A percentile compares a stretch with the other conserved stretches of the same genome.
These are phyloP conservation scores for Drosophila lacertosa DNA, from an alignment of 1,140 invertebrate species.

Conservation along the genomic window DNA sequence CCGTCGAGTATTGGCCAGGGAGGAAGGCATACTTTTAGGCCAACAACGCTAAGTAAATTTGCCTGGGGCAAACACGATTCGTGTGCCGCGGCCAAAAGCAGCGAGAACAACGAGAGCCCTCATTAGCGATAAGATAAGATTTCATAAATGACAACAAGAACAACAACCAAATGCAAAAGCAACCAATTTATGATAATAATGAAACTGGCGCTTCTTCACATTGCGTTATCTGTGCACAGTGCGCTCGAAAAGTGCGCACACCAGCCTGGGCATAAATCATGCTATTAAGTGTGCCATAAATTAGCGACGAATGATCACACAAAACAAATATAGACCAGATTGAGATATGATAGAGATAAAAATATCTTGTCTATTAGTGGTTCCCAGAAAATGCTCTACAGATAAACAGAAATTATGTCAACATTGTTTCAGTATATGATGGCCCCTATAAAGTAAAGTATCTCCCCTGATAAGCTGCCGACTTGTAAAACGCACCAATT, in stretches of 20 bases:
- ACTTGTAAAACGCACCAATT: not conserved
- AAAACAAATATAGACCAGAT: not conserved
- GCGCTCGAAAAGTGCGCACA: slow-evolving; percentile 18
- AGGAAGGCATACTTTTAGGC: slow-evolving; percentile 74
- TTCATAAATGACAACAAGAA: slow-evolving; percentile 38
- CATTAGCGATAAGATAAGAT: slow-evolving; percentile 58
- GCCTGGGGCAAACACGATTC: slow-evolving; percentile 32
- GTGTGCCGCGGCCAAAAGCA: slow-evolving; percentile 2
- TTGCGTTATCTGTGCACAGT: slow-evolving; percentile 24
- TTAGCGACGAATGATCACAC: not conserved
- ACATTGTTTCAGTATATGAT: too few species aligned
- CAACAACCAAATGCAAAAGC: too few species aligned
- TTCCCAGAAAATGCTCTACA: too few species aligned
- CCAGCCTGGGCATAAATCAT: not conserved
- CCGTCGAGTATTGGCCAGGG: not conserved
- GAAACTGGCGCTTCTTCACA: slow-evolving; percentile 21
- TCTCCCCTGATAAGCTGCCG: not conserved
- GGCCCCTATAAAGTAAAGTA: not conserved
- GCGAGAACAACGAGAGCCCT: slow-evolving; percentile 22
- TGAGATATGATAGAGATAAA: not conserved
- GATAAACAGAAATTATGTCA: too few species aligned
- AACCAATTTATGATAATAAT: slow-evolving; percentile 18
- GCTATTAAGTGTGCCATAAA: not conserved
- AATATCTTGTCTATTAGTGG: too few species aligned
- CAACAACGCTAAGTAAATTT: slow-evolving; percentile 58